A percentile compares a stretch with the other conserved stretches of the same genome.
Conservation (phyloP, 2,113 vertebrate species). For the Osmerus mordax region DNA sequence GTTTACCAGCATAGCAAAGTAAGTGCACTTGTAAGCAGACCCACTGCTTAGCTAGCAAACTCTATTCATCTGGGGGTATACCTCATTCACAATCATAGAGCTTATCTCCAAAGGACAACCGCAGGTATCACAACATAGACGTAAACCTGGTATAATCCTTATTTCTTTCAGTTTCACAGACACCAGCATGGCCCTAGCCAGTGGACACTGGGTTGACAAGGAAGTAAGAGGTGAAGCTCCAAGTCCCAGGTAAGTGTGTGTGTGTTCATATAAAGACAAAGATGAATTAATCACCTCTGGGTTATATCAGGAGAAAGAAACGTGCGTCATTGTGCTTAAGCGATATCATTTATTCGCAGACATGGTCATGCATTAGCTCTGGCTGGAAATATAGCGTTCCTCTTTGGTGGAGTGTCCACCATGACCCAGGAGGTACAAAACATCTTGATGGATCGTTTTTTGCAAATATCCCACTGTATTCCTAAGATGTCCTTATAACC, state of each 20-base stretch:
- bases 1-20: constrained; percentile 24
- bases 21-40: constrained; percentile 18
- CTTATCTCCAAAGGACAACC: neutral
- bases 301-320: too few relatives aligned
- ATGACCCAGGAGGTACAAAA: constrained; percentile 45
- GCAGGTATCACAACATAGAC: neutral
- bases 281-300: too few relatives aligned
- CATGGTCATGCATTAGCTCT: constrained; percentile 66
- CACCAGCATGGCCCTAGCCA: constrained; percentile 68
- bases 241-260: constrained; percentile 55
- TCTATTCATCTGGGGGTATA: neutral
- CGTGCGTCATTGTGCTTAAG: too few relatives aligned
- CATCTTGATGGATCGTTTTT: neutral
- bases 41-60: constrained; percentile 14
- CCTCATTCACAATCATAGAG: neutral
- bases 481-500: neutral
- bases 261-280: neutral
- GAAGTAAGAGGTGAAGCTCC: constrained; percentile 59
- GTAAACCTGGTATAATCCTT: neutral
- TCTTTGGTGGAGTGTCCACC: constrained; percentile 71
- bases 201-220: constrained; percentile 69
- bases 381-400: constrained; percentile 69
- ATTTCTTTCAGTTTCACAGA: neutral
- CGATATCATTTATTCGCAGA: constrained; percentile 35
- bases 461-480: neutral